Evolutionary conservation across 2,888 invertebrate genomes (phyloP).

Genomic region (Ormyrus thymus): DNA sequence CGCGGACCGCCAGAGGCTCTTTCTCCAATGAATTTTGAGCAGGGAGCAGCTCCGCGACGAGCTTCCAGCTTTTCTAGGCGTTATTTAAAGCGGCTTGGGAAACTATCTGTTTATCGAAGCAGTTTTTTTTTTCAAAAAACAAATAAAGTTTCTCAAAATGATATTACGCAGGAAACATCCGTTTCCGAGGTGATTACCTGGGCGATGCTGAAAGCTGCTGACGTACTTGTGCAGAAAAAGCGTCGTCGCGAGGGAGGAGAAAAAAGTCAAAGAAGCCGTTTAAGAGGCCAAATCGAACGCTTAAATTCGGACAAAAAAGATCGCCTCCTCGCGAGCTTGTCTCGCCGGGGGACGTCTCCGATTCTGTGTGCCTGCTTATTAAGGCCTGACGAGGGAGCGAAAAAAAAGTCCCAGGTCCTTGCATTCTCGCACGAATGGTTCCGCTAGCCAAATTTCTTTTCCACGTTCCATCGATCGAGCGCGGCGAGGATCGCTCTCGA

Average conservation of each 20-base stretch:
- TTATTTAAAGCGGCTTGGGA: background rate
- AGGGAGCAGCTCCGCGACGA: background rate
- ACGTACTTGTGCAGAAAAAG: conserved; percentile 18
- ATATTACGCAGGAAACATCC: conserved; percentile 9
- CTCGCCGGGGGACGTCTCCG: background rate
- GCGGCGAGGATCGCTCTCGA: conserved; percentile 20
- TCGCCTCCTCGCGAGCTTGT: background rate
- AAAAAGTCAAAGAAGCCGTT: conserved; percentile 8
- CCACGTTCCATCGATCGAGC: conserved; percentile 47
- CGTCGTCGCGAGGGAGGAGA: background rate
- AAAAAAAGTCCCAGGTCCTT: conserved; percentile 52
- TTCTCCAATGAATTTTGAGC: conserved; percentile 42
- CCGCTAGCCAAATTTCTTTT: conserved; percentile 57
- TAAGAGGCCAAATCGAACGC: conserved; percentile 32
- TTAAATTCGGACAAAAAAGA: conserved; percentile 25
- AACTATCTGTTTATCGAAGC: no score
- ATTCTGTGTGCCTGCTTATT: conserved; percentile 20
- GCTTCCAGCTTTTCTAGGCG: background rate
- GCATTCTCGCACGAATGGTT: conserved; percentile 58
- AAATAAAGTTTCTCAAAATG: background rate
- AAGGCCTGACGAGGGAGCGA: conserved; percentile 17
- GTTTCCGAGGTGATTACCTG: background rate
- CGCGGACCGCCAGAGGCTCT: conserved; percentile 30
- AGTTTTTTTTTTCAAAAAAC: no score
- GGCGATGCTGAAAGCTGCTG: conserved; percentile 20